Evolutionary conservation across 1,140 invertebrate species (phyloP).

Genomic region (Drosophila setifemur): DNA sequence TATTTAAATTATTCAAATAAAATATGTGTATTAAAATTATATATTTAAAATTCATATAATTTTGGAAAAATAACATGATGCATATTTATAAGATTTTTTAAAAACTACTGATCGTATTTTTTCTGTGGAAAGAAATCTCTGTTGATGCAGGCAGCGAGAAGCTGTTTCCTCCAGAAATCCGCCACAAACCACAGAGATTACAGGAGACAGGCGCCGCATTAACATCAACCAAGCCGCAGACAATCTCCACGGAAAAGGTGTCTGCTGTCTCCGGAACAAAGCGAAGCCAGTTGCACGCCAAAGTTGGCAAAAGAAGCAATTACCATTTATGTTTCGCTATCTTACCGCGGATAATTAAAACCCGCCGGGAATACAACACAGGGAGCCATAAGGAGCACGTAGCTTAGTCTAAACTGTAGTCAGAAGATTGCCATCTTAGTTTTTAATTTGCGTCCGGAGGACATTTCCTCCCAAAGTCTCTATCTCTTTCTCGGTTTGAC

Average conservation of each 20-base stretch:
- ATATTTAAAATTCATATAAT: too few relatives aligned
- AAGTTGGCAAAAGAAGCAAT: conserved; percentile 59
- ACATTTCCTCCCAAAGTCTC: not conserved
- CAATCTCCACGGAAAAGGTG: conserved; percentile 64
- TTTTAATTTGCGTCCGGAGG: conserved; percentile 45
- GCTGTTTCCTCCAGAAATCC: conserved; percentile 43
- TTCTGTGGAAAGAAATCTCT: not conserved
- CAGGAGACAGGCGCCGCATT: conserved; percentile 42
- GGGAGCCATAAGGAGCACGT: conserved; percentile 70
- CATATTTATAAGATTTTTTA: not conserved
- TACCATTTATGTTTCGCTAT: conserved; percentile 73
- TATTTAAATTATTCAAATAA: too few relatives aligned
- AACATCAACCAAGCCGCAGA: conserved; percentile 56
- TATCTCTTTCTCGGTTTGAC: conserved; percentile 27
- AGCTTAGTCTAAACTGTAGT: conserved; percentile 41
- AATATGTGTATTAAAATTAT: too few relatives aligned
- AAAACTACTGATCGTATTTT: not conserved
- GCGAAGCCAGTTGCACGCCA: not conserved
- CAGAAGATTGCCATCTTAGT: conserved; percentile 65
- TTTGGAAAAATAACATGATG: too few relatives aligned
- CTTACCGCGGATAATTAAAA: conserved; percentile 55
- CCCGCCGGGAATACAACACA: conserved; percentile 9
- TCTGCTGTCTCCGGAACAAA: conserved; percentile 60
- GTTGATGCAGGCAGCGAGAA: conserved; percentile 53
- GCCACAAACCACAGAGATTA: conserved; percentile 49